These are phyloP conservation scores for Phaedon cochleariae DNA, from an alignment of 2,888 invertebrate genomes.

Conservation along the genomic window DNA sequence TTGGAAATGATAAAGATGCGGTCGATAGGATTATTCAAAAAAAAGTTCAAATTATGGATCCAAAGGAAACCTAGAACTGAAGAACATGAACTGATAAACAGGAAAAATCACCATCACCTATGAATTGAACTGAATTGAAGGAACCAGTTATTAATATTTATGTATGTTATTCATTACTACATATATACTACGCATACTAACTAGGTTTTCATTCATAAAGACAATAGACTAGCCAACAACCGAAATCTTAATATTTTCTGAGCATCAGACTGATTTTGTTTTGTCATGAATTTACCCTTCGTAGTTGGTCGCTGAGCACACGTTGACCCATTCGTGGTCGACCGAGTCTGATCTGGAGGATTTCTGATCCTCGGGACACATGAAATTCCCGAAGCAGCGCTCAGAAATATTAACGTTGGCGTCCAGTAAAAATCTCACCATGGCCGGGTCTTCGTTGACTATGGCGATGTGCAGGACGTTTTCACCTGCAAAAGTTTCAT, in stretches of 20 bases:
- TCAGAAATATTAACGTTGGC: constrained; percentile 92
- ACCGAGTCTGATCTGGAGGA: constrained; percentile 84
- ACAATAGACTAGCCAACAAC: too few species aligned
- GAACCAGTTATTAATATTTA: neutral
- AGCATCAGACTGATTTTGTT: too few species aligned
- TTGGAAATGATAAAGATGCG: too few species aligned
- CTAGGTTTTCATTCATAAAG: too few species aligned
- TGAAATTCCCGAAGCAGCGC: constrained; percentile 94
- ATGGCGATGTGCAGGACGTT: constrained; percentile 97
- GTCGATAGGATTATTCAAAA: too few species aligned
- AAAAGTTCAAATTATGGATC: too few species aligned
- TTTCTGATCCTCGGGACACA: constrained; percentile 98
- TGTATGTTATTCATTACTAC: neutral
- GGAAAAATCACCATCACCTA: too few species aligned
- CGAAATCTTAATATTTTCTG: neutral
- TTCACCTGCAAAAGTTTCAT: constrained; percentile 71
- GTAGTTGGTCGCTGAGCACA: constrained; percentile 83
- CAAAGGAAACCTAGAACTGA: too few species aligned
- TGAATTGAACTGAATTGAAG: too few species aligned
- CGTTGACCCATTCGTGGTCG: constrained; percentile 92
- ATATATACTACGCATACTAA: too few species aligned
- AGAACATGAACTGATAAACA: too few species aligned
- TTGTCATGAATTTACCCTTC: constrained; percentile 74
- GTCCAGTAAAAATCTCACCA: constrained; percentile 95
- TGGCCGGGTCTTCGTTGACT: constrained; percentile 96